Evolutionary conservation across 1,140 invertebrate species (phyloP), one percentile per base, ranked within the genome.

Genomic region (Penaeus chinensis): DNA sequence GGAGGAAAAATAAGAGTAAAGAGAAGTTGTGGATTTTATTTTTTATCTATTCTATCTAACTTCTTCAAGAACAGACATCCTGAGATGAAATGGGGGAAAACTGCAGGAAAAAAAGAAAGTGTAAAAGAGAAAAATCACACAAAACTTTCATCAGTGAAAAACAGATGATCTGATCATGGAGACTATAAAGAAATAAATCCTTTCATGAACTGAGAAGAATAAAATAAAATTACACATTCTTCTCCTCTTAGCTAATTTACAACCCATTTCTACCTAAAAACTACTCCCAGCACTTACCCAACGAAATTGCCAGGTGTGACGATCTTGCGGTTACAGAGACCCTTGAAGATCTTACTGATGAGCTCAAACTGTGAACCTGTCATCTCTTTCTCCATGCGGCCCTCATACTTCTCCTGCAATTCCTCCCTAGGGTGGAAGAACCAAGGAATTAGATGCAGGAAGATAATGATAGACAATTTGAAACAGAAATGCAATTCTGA

Each of bases 331-430:
- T 97, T 97, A 16, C 98, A 97, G 69, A 99, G 95, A 69, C 96
- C 96, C 92, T 99, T 99, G 96, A 99, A 99, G 20, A 99, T 95
- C 93, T 96, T 97, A 27, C 97, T 97, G 62, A 99, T 94, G 8
- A 99, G 96, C 93, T 99, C 98, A 92, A 97, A 99, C 24, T 98
- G 97, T 3, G 96, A 96, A 2, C 99, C 99, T 11, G 95, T 95
- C 89, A 99, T 93, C 91, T 99, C 96, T 92, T 98, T 98, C 42
- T 96, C 94, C 76, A 99, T 93, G 92, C 98, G 99, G 24, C 96
- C 97, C 89, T 99, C 98, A 93, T 98, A 99, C 92, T 99, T 99
- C 85, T 97, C 95, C 91, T 97, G 95, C 24, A 99, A 91, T 91
- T 99, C 98, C 91, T 97, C 95, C 95, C 99, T 97, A 54, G 96